Percentiles rank a stretch among this genome's conserved stretches.
phyloP scores from a whole-genome alignment of 2,113 vertebrate species.

The Heterochromis multidens region DNA sequence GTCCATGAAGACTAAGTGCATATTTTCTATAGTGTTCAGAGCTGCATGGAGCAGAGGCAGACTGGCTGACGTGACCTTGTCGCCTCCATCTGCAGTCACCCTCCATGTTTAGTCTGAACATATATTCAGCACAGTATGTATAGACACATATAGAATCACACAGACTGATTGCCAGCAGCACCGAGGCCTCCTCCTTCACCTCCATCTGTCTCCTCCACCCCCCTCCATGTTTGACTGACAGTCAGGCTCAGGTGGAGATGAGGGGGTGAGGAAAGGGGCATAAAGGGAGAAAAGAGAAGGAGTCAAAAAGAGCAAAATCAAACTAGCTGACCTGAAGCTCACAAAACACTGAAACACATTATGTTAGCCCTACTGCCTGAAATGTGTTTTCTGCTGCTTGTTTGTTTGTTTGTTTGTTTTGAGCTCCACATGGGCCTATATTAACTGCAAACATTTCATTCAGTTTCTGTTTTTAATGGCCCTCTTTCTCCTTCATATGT shows the following conservation, averaged over 20 bases:
- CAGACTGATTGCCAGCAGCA: slow-evolving; percentile 50
- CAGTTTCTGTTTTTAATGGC: neutral
- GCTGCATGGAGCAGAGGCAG: neutral
- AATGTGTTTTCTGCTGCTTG: neutral
- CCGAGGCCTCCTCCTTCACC: slow-evolving; percentile 60
- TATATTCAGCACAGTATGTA: slow-evolving; percentile 44
- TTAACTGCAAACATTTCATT: neutral
- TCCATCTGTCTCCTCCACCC: slow-evolving; percentile 65
- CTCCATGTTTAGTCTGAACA: slow-evolving; percentile 40
- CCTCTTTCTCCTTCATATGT: neutral
- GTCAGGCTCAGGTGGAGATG: slow-evolving; percentile 47
- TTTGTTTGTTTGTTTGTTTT: neutral
- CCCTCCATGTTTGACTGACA: slow-evolving; percentile 45
- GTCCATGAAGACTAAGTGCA: neutral
- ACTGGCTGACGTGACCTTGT: slow-evolving; percentile 32
- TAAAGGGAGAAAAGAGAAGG: neutral
- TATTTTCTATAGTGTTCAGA: neutral
- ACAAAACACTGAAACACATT: neutral
- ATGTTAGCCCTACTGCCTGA: neutral
- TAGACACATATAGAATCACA: slow-evolving; percentile 42
- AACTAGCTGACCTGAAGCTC: neutral
- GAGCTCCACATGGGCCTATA: neutral
- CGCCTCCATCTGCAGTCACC: slow-evolving; percentile 55
- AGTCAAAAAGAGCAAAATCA: slow-evolving; percentile 6
- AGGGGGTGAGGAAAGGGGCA: neutral